Evolutionary conservation across 2,113 vertebrate genomes (phyloP), one percentile per base, ranked within the genome.

Genomic region (Chaenogobius annularis): DNA sequence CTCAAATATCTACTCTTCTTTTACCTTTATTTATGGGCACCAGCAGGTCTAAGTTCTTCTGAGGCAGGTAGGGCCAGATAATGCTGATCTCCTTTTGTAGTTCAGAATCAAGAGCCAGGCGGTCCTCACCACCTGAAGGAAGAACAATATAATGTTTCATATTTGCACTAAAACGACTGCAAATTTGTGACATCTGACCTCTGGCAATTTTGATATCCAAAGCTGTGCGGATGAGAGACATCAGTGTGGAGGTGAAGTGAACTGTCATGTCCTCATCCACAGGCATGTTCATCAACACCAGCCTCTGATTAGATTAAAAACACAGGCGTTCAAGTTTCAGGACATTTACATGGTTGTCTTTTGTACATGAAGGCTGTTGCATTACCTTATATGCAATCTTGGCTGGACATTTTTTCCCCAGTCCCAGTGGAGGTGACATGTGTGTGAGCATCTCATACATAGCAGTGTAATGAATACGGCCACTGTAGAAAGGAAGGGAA

Each of bases 361-460:
- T 44, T 61, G 0, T 15, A 31, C 15, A 40, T 20, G 44, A 67
- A 19, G 55, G 35, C 1, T 7, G 6, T 52, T 48, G 13, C 1
- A 92, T 85, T 96, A 99, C 98, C 98, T 98, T 99, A 92, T 99
- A 99, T 76, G 98, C 98, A 77, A 99, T 95, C 94, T 98, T 98
- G 86, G 96, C 96, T 61, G 98, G 98, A 91, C 98, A 99, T 93
- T 98, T 98, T 92, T 99, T 99, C 81, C 98, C 97, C 92, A 99
- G 92, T 90, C 98, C 98, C 91, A 99, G 94, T 61, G 98, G 98
- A 65, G 98, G 98, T 74, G 97, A 98, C 98, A 99, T 99, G 94
- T 98, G 98, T 66, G 96, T 99, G 91, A 99, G 93, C 97, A 96
- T 98, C 94, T 99, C 97, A 84, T 99, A 99, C 98, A 99, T 99